These are phyloP conservation scores for Sebastes goodei DNA, from an alignment of 2,797 vertebrate species.

Conservation along the genomic window DNA sequence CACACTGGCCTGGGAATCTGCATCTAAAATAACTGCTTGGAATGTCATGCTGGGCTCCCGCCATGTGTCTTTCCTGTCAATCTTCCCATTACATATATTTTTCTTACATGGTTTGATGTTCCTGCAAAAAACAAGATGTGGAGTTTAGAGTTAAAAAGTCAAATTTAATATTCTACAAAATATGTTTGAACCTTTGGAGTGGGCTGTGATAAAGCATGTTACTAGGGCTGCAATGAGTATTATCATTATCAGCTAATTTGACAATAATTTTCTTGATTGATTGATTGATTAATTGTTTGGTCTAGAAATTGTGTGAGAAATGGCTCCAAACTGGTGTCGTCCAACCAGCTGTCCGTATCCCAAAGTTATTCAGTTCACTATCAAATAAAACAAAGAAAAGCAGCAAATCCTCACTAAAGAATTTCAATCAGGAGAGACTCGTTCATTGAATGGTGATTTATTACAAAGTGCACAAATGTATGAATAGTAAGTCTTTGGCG, in stretches of 20 bases:
- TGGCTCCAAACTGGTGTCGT: neutral
- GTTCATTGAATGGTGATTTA: no score
- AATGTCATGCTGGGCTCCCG: neutral
- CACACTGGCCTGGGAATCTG: neutral
- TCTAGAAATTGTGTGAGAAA: neutral
- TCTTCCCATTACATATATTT: neutral
- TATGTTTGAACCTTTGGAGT: neutral
- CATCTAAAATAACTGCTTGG: conserved; percentile 4
- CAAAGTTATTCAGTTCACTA: neutral
- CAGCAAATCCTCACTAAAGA: neutral
- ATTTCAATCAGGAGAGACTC: no score
- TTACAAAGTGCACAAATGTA: no score
- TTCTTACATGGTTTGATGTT: neutral
- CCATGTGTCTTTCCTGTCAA: conserved; percentile 13
- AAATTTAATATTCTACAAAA: neutral
- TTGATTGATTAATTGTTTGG: no score
- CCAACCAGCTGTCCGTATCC: neutral
- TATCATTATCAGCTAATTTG: neutral
- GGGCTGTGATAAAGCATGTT: neutral
- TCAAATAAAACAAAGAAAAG: neutral
- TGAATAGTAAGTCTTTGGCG: no score
- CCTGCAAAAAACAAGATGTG: neutral
- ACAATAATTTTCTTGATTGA: neutral
- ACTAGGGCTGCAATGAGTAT: neutral
- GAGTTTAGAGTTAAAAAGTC: neutral